Percentiles rank a stretch among this genome's conserved stretches.
Evolutionary conservation across 2,888 invertebrate genomes (phyloP).

Genomic region (Nyleta sp.): DNA sequence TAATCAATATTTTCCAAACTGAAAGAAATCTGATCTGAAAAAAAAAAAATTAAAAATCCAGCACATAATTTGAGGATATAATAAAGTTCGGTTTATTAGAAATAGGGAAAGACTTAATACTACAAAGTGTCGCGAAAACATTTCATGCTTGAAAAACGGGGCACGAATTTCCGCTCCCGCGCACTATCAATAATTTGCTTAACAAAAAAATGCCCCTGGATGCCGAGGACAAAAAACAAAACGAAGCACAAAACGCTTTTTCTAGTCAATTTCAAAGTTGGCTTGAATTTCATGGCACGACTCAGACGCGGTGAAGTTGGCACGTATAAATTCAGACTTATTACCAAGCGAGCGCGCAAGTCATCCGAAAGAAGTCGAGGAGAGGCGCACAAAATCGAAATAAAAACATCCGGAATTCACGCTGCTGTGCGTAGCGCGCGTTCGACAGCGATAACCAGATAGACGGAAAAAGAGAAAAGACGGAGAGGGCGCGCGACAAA

Average conservation of each 20-base stretch:
- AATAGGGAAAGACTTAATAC: not conserved
- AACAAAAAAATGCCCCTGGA: constrained; percentile 29
- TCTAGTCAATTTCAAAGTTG: constrained; percentile 61
- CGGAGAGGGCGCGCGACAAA: constrained; percentile 47
- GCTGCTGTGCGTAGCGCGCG: constrained; percentile 50
- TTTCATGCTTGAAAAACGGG: not conserved
- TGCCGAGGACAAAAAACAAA: constrained; percentile 17
- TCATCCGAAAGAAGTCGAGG: constrained; percentile 62
- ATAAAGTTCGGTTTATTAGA: too few species aligned
- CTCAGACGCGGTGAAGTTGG: constrained; percentile 59
- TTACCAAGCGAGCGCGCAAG: constrained; percentile 60
- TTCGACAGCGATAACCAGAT: constrained; percentile 55
- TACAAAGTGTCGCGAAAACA: not conserved
- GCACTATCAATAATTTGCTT: constrained; percentile 45
- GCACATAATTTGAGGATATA: too few species aligned
- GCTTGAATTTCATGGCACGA: constrained; percentile 57
- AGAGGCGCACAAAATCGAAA: constrained; percentile 60
- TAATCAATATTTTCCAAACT: too few species aligned
- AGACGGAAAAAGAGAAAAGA: constrained; percentile 42
- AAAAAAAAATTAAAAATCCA: too few species aligned
- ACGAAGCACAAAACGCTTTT: constrained; percentile 47
- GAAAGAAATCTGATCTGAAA: too few species aligned
- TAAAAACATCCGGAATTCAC: constrained; percentile 65
- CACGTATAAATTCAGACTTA: constrained; percentile 65
- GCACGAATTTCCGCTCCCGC: constrained; percentile 5